Evolutionary conservation across 1,140 invertebrate species (phyloP), one percentile per base, ranked within the genome.

Genomic region (Habropoda laboriosa): DNA sequence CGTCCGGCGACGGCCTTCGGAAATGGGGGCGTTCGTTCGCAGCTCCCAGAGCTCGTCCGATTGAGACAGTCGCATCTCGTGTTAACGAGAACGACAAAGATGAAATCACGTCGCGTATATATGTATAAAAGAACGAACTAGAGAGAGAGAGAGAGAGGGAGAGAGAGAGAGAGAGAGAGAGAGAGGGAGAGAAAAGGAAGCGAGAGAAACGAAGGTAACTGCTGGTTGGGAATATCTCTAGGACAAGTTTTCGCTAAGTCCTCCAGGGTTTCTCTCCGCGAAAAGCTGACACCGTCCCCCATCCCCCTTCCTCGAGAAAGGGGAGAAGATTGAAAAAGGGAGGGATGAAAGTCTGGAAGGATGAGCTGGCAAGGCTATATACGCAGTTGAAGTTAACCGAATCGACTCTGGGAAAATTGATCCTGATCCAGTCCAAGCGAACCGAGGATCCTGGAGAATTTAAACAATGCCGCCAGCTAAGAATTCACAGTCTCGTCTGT

Each of bases 1-100:
- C 89, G 91, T 88, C 91, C 91, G 89, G 85, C 51, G 85, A 85
- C 87, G 87, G 90, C 92, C 92, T 93, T 92, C 91, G 86, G 83
- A 91, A 92, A 86, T 86, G 84, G 85, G 85, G 81, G 66, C 85
- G 85, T 87, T 86, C 81, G 81, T 78, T 86, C 82, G 77, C 85
- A 76, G 64, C 80, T 70, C 77, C 47, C 77, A 78, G 51, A 83
- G 71, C 67, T 67, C 63, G 67, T 32, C 67, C 66, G 68, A 63
- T 51, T 27, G 75, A 66, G 71, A 55, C 49, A n/a, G 18, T 16
- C 16, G 12, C 8, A 61, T 64, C 57, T 38, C 57, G 13, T 18
- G n/a, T 8, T 16, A 18, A 2, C 7, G 3, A 18, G 12, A 18
- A 7, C 35, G 64, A 61, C 38, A 2, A 49, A 38, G 74, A 67